A percentile compares a stretch with the other conserved stretches of the same genome.
Conservation (phyloP, 2,113 vertebrate species). For the Ailuropoda melanoleuca region DNA sequence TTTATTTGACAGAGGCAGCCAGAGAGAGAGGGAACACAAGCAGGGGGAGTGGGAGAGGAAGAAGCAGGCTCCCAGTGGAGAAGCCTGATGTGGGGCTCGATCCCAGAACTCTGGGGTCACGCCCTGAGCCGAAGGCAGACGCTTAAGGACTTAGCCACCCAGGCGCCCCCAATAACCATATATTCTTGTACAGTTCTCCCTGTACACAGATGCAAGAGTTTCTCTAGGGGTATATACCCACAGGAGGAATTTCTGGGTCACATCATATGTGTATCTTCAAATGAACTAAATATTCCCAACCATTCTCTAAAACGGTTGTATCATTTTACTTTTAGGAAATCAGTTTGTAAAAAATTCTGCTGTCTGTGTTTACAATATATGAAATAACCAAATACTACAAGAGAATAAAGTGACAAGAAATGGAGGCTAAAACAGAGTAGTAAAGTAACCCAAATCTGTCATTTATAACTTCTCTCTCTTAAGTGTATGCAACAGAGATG, state of each 20-base stretch:
- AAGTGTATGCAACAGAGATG: background rate
- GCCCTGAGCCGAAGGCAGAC: no score
- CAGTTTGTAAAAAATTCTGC: background rate
- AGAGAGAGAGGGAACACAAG: no score
- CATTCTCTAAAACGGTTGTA: background rate
- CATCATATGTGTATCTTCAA: background rate
- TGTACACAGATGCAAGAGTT: background rate
- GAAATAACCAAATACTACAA: background rate
- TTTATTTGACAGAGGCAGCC: no score
- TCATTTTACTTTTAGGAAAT: constrained; percentile 10
- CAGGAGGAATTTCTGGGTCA: background rate
- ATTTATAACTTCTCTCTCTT: background rate
- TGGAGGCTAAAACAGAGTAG: background rate
- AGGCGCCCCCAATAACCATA: background rate
- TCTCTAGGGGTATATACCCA: background rate
- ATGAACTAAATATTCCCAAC: background rate
- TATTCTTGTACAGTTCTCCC: background rate
- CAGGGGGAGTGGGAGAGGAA: no score
- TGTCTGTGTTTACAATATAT: background rate
- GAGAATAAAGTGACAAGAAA: background rate
- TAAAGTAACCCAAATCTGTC: background rate
- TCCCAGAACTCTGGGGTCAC: no score
- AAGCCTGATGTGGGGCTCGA: no score
- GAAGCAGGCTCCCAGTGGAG: no score
- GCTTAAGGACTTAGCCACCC: no score